phyloP scores from a whole-genome alignment of 2,888 invertebrate genomes.

The Thereva unica region DNA sequence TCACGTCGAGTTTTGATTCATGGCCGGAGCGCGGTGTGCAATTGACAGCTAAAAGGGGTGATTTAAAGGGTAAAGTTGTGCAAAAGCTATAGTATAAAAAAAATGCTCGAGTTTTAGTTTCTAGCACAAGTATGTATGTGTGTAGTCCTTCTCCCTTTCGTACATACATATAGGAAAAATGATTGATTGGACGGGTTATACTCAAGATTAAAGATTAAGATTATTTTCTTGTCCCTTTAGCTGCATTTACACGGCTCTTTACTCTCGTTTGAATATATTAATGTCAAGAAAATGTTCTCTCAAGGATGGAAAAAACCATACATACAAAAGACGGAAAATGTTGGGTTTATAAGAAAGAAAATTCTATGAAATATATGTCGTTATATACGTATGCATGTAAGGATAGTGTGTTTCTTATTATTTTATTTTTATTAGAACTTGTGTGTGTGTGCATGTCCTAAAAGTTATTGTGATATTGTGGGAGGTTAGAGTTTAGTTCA shows the following conservation, averaged over 20 bases:
- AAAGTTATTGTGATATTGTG: neutral
- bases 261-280: no score
- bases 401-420: no score
- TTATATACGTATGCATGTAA: no score
- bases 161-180: neutral
- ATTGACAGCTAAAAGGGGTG: conserved; percentile 14
- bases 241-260: no score
- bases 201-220: no score
- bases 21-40: conserved; percentile 3
- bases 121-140: neutral
- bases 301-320: no score
- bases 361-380: no score
- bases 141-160: no score
- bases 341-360: no score
- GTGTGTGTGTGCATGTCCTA: neutral
- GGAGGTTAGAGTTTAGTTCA: neutral
- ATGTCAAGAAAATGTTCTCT: no score
- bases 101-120: conserved; percentile 2
- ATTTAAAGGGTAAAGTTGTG: conserved; percentile 8
- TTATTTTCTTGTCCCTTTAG: no score
- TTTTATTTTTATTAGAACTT: neutral
- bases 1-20: conserved; percentile 8
- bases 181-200: conserved; percentile 5
- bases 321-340: no score
- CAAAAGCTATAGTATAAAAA: conserved; percentile 1